phyloP scores from a whole-genome alignment of 2,888 invertebrate species.

The Ophioninae sp. region DNA sequence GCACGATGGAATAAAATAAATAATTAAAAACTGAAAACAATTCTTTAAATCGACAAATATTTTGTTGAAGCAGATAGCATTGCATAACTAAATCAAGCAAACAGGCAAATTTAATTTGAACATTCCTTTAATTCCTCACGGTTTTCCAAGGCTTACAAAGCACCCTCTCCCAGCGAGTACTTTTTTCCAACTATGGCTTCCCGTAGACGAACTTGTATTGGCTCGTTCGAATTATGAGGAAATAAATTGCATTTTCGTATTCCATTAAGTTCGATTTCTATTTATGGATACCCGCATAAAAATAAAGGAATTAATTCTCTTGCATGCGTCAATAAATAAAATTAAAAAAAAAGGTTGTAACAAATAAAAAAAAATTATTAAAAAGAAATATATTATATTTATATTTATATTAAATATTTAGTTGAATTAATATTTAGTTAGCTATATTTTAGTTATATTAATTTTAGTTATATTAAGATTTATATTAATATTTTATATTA shows the following conservation, averaged over 20 bases:
- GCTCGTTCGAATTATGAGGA: slow-evolving; percentile 7
- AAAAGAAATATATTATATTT: too few relatives aligned
- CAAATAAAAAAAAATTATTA: too few relatives aligned
- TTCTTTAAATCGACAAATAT: neutral
- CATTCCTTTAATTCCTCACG: neutral
- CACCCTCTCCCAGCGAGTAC: neutral
- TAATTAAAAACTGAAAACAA: neutral
- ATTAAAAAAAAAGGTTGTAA: too few relatives aligned
- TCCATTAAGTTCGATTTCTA: neutral
- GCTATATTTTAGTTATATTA: too few relatives aligned
- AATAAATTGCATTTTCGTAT: neutral
- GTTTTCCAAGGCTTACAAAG: neutral
- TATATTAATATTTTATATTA: too few relatives aligned
- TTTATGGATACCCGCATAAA: neutral
- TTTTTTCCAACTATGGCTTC: slow-evolving; percentile 26
- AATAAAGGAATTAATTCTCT: neutral
- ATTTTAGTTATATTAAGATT: too few relatives aligned
- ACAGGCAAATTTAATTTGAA: slow-evolving; percentile 1
- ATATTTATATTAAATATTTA: too few relatives aligned
- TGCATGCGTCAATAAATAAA: neutral
- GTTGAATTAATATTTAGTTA: too few relatives aligned
- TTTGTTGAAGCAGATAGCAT: neutral
- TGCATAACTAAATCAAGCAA: too few relatives aligned
- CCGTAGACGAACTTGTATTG: slow-evolving; percentile 23
- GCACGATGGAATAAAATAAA: neutral